Evolutionary conservation across 2,797 vertebrate genomes (phyloP).

Genomic region (Silurus aristotelis): DNA sequence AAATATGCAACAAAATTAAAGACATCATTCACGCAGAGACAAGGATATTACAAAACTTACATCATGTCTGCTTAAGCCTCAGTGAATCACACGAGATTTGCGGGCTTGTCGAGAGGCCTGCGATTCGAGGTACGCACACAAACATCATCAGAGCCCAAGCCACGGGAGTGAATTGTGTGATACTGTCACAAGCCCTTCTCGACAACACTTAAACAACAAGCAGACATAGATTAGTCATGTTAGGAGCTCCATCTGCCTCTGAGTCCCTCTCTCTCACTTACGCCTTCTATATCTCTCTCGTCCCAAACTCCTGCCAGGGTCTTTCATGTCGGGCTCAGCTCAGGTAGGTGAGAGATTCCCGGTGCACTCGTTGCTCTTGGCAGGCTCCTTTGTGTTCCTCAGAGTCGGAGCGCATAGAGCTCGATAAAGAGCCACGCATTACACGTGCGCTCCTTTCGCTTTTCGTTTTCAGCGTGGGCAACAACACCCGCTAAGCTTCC

Average conservation of each 20-base stretch:
- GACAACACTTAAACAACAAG: conserved; percentile 62
- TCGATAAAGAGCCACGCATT: conserved; percentile 23
- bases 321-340: conserved; percentile 48
- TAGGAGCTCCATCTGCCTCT: conserved; percentile 55
- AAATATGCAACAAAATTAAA: conserved; percentile 47
- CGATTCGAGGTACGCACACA: conserved; percentile 35
- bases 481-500: conserved; percentile 20
- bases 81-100: conserved; percentile 51
- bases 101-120: conserved; percentile 41
- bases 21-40: conserved; percentile 43
- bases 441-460: conserved; percentile 8
- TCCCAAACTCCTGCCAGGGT: conserved; percentile 34
- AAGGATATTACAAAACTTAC: conserved; percentile 43
- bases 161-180: conserved; percentile 54
- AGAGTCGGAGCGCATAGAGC: conserved; percentile 9
- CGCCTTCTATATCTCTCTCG: conserved; percentile 26
- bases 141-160: conserved; percentile 48
- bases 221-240: conserved; percentile 63
- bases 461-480: conserved; percentile 42
- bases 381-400: conserved; percentile 44
- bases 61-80: conserved; percentile 32
- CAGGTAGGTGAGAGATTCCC: conserved; percentile 40
- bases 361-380: conserved; percentile 6
- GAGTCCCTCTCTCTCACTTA: conserved; percentile 17
- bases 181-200: conserved; percentile 58